Base-by-base conservation (phyloP, 2,113 vertebrate genomes). In the Melanotaenia duboulayi region DNA sequence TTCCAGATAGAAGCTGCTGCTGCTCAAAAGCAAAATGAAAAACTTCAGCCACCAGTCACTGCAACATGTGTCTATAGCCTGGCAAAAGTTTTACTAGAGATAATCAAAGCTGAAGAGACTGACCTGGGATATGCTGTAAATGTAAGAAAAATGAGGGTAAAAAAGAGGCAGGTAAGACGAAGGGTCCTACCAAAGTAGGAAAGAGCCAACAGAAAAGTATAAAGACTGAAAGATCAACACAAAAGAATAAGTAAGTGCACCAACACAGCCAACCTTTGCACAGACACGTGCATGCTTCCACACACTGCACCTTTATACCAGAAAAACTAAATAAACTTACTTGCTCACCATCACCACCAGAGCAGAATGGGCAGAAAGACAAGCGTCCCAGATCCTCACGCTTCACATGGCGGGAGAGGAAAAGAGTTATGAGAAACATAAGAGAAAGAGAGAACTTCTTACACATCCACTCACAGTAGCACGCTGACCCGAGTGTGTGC, bases 401-500 rank as follows among this genome's bases (percentile, higher is more conserved):
- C 78, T 52, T 81, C 78, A 78, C 89, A 84, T 82, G 78, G 69
- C 25, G 54, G 44, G 50, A 67, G 20, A 63, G 28, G n/a, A 44
- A 61, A 49, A 24, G 46, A 65, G 65, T 66, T 17, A 40, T 11
- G 68, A 65, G 56, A 66, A 66, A 72, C 66, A 69, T 48, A 63
- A 74, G 51, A 72, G 28, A 3, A 28, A 28, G 70, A 78, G 76
- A 81, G 58, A 84, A 80, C 19, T 87, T 85, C 85, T 86, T 82
- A 76, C 63, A 81, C 85, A 79, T 72, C 51, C 75, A 58, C 85
- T 88, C 86, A 60, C 83, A 80, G 78, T 65, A 76, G 73, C 80
- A 86, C 66, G 62, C 83, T 87, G 87, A 85, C 85, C 80, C 49
- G 66, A 77, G 77, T 66, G 86, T 77, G 76, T 65, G 85, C 74